Percentiles rank a stretch among this genome's conserved stretches.
These are phyloP conservation scores for Neocrepidodera transversa DNA, from an alignment of 2,888 invertebrate species.

Conservation along the genomic window DNA sequence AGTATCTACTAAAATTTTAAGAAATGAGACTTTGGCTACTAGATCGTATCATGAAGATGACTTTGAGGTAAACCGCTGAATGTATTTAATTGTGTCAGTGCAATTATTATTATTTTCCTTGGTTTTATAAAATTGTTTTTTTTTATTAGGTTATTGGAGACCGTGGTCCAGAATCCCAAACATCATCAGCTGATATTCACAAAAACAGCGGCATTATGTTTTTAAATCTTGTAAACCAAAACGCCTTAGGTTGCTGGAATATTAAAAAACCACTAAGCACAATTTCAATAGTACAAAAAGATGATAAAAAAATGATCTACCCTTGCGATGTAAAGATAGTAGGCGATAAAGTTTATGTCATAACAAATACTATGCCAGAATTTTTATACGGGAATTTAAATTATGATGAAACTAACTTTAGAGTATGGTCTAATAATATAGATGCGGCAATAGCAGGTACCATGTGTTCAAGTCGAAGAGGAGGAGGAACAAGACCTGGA, in stretches of 20 bases:
- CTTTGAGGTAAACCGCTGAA: conserved; percentile 64
- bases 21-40: conserved; percentile 64
- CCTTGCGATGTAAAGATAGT: conserved; percentile 73
- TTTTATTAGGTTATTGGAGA: conserved; percentile 65
- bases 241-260: conserved; percentile 81
- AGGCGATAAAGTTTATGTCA: conserved; percentile 70
- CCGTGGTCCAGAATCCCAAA: conserved; percentile 71
- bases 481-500: not conserved
- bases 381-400: conserved; percentile 71
- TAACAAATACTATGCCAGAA: conserved; percentile 72
- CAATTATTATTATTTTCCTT: too few species aligned
- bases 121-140: not conserved
- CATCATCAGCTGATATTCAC: conserved; percentile 74
- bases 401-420: conserved; percentile 69
- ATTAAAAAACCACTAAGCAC: conserved; percentile 61
- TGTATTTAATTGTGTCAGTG: not conserved
- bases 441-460: conserved; percentile 48
- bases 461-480: not conserved
- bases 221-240: conserved; percentile 73
- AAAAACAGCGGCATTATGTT: conserved; percentile 68
- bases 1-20: conserved; percentile 70
- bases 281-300: conserved; percentile 66
- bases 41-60: conserved; percentile 64
- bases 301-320: conserved; percentile 71
- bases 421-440: conserved; percentile 64